Conservation (phyloP, 2,797 vertebrate genomes). For the Hephaestus fuliginosus region DNA sequence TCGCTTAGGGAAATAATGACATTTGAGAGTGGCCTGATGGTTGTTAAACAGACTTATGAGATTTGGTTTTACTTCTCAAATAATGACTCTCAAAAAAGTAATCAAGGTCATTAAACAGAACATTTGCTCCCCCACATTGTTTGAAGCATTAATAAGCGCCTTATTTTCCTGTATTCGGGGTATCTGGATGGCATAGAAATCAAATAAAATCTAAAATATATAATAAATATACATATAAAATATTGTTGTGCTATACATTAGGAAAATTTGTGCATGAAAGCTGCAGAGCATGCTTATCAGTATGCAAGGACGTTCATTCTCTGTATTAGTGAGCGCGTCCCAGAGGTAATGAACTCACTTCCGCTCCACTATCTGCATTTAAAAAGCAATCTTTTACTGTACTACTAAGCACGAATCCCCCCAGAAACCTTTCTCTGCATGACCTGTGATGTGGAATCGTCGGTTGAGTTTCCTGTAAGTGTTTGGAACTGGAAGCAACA, state of each 20-base stretch:
- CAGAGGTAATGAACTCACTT: conserved; percentile 14
- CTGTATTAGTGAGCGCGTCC: conserved; percentile 24
- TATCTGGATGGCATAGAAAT: background rate
- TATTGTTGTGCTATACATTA: conserved; percentile 33
- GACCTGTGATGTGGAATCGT: background rate
- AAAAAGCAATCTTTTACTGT: conserved; percentile 19
- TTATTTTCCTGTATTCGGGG: background rate
- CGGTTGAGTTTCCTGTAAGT: background rate
- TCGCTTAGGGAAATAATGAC: too few relatives aligned
- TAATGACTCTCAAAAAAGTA: too few relatives aligned
- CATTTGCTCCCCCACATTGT: background rate
- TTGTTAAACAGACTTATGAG: too few relatives aligned
- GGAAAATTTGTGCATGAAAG: conserved; percentile 31
- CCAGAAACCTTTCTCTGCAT: background rate
- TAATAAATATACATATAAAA: background rate
- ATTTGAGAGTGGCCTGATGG: too few relatives aligned
- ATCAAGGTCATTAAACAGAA: background rate
- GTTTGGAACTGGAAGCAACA: background rate
- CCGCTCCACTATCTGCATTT: conserved; percentile 5
- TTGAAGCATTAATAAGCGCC: background rate
- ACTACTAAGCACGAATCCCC: background rate
- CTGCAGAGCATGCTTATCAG: conserved; percentile 11
- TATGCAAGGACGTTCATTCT: conserved; percentile 34
- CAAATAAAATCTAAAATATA: too few relatives aligned
- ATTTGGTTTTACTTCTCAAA: too few relatives aligned